phyloP scores from a whole-genome alignment of 2,888 invertebrate genomes.

The Hyppa rectilinea region DNA sequence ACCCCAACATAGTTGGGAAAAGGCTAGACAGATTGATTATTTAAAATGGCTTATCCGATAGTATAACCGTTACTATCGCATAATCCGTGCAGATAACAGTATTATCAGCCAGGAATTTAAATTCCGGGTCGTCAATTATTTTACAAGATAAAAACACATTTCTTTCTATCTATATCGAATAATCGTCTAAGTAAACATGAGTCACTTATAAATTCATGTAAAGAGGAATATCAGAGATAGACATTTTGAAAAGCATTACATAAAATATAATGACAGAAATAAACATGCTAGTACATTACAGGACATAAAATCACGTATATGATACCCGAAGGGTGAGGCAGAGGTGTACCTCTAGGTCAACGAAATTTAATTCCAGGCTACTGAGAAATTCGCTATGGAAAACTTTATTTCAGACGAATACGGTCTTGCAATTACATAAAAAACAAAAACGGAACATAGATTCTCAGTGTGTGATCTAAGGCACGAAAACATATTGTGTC shows the following conservation, averaged over 20 bases:
- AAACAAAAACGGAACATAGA: no score
- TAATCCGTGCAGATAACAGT: background rate
- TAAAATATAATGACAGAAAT: background rate
- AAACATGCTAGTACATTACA: background rate
- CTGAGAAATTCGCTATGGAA: no score
- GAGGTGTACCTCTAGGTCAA: background rate
- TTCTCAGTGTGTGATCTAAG: no score
- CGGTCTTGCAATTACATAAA: no score
- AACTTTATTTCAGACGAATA: no score
- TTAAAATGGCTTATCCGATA: background rate
- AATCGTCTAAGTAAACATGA: background rate
- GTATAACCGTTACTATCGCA: background rate
- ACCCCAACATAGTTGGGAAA: no score
- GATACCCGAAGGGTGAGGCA: background rate
- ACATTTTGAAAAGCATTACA: background rate
- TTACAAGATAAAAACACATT: background rate
- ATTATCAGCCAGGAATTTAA: slow-evolving; percentile 6
- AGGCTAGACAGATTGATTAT: no score
- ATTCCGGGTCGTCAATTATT: slow-evolving; percentile 11
- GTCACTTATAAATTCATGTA: background rate
- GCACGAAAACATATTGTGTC: no score
- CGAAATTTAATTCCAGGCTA: no score
- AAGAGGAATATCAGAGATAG: background rate
- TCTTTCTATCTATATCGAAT: background rate
- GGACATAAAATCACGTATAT: background rate